Percentiles rank a stretch among this genome's conserved stretches.
Evolutionary conservation across 2,797 vertebrate genomes (phyloP).

Genomic region (Periparus ater): DNA sequence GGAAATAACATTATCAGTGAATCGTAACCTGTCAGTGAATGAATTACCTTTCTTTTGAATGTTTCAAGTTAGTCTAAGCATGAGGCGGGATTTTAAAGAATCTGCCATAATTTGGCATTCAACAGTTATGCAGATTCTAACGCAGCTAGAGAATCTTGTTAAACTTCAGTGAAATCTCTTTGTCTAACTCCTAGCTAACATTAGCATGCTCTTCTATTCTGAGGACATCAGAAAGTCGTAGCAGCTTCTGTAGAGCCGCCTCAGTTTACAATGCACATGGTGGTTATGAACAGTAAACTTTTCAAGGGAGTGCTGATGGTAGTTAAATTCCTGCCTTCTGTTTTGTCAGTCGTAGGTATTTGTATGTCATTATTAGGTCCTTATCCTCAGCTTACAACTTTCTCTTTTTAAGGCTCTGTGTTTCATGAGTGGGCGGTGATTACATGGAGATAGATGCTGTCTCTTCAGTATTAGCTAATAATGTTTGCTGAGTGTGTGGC

Average conservation of each 20-base stretch:
- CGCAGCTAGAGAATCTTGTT: background rate
- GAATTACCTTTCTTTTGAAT: background rate
- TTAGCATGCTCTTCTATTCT: rapidly evolving
- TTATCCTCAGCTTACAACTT: background rate
- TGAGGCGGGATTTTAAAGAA: background rate
- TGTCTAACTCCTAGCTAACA: background rate
- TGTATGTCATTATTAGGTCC: background rate
- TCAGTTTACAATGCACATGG: background rate
- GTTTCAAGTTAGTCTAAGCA: background rate
- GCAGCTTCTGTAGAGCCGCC: background rate
- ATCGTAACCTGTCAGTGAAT: background rate
- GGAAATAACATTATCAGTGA: background rate
- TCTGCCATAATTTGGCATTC: background rate
- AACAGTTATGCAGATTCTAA: background rate
- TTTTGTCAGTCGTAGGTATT: background rate
- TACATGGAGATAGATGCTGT: background rate
- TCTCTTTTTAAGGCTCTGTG: background rate
- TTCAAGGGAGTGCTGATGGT: background rate
- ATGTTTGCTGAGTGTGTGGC: background rate
- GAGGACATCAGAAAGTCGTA: background rate
- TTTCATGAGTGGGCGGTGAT: background rate
- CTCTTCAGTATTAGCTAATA: background rate
- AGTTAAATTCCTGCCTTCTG: background rate
- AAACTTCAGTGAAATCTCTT: background rate
- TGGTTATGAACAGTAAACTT: background rate